phyloP scores from a whole-genome alignment of 2,797 vertebrate genomes.

The Pangasius sanitwongsei region DNA sequence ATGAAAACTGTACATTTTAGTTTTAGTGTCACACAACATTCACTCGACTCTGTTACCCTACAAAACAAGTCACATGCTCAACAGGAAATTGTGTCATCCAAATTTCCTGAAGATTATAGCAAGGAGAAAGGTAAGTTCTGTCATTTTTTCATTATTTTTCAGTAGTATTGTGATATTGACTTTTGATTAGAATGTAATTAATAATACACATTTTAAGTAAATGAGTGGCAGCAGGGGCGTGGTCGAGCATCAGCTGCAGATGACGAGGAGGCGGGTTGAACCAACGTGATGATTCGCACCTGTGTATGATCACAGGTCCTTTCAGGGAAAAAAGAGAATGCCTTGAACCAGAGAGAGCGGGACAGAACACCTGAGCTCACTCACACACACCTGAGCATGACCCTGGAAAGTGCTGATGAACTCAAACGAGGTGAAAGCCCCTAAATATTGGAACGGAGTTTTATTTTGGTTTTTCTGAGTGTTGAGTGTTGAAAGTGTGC shows the following conservation, averaged over 20 bases:
- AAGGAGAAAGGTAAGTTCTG: not conserved
- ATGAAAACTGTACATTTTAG: not conserved
- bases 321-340: not conserved
- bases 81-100: not conserved
- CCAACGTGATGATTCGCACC: not conserved
- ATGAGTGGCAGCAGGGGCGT: not conserved
- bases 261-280: not conserved
- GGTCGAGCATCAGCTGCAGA: not conserved
- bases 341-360: not conserved
- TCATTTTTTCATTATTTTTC: not conserved
- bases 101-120: not conserved
- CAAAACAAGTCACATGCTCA: not conserved
- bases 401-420: not conserved
- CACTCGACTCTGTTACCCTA: not conserved
- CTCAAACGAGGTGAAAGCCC: not conserved
- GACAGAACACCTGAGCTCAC: not conserved
- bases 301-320: not conserved
- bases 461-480: not conserved
- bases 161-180: not conserved
- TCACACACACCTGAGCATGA: not conserved
- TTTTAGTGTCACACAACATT: not conserved
- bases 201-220: not conserved
- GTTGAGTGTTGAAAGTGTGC: not conserved
- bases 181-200: not conserved
- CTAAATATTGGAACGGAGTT: not conserved